Evolutionary conservation across 2,888 invertebrate species (phyloP).

Genomic region (Monoplex corrugatus): DNA sequence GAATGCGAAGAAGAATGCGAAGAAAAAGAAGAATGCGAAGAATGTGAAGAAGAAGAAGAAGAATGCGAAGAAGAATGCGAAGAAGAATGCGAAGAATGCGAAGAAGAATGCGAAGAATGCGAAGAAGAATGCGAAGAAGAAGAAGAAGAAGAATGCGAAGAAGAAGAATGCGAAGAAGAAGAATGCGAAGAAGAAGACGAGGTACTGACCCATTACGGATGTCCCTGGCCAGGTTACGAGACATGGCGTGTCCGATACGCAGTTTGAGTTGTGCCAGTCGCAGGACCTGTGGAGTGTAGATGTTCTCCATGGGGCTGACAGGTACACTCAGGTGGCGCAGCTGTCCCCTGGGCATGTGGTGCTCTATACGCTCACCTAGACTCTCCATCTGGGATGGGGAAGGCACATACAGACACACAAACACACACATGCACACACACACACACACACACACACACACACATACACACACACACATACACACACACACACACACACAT

Average conservation of each 20-base stretch:
- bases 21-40: too few relatives aligned
- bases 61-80: too few relatives aligned
- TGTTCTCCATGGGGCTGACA: conserved; percentile 74
- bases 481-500: conserved; percentile 14
- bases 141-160: too few relatives aligned
- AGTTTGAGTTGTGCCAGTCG: conserved; percentile 78
- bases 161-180: too few relatives aligned
- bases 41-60: too few relatives aligned
- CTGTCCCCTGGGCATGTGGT: conserved; percentile 69
- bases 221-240: conserved; percentile 71
- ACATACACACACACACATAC: conserved; percentile 5
- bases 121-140: too few relatives aligned
- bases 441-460: conserved; percentile 24
- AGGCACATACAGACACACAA: background rate
- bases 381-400: conserved; percentile 72
- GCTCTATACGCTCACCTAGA: conserved; percentile 78
- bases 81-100: too few relatives aligned
- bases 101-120: too few relatives aligned
- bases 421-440: background rate
- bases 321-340: conserved; percentile 71
- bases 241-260: conserved; percentile 77
- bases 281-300: conserved; percentile 76
- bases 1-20: too few relatives aligned
- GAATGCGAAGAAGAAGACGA: too few relatives aligned
- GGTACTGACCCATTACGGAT: conserved; percentile 68